Evolutionary conservation across 2,888 invertebrate genomes (phyloP).

Genomic region (Polyommatus iphigenia): DNA sequence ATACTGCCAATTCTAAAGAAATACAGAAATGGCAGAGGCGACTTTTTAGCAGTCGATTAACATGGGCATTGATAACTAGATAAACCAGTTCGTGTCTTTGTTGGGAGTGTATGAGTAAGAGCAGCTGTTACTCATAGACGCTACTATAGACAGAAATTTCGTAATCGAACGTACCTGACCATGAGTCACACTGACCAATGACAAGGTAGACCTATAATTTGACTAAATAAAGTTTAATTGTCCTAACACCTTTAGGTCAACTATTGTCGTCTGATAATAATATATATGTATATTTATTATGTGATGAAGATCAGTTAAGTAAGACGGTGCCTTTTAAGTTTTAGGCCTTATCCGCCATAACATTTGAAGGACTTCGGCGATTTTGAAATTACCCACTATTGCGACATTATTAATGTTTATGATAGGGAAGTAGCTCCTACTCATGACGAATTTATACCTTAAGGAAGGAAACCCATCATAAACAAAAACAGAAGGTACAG

Average conservation of each 20-base stretch:
- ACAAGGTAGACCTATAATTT: neutral
- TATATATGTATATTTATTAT: too few relatives aligned
- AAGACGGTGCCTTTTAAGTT: too few relatives aligned
- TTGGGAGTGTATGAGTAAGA: conserved; percentile 13
- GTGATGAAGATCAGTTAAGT: too few relatives aligned
- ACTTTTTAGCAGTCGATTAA: neutral
- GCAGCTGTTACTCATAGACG: conserved; percentile 28
- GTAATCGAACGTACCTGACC: conserved; percentile 26
- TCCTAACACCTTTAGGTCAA: neutral
- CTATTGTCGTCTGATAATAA: too few relatives aligned
- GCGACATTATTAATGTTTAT: too few relatives aligned
- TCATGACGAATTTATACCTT: too few relatives aligned
- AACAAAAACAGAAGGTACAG: too few relatives aligned
- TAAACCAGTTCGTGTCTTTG: conserved; percentile 8
- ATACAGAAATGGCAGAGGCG: neutral
- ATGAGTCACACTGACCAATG: conserved; percentile 14
- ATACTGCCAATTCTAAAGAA: neutral
- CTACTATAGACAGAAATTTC: conserved; percentile 28
- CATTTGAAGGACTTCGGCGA: too few relatives aligned
- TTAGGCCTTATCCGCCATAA: neutral
- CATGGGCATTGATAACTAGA: neutral
- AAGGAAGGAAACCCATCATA: too few relatives aligned
- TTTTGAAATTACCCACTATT: too few relatives aligned
- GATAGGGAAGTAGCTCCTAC: too few relatives aligned
- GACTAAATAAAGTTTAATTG: neutral